Conservation (phyloP, 2,797 vertebrate genomes). For the Poliocrania exsul region DNA sequence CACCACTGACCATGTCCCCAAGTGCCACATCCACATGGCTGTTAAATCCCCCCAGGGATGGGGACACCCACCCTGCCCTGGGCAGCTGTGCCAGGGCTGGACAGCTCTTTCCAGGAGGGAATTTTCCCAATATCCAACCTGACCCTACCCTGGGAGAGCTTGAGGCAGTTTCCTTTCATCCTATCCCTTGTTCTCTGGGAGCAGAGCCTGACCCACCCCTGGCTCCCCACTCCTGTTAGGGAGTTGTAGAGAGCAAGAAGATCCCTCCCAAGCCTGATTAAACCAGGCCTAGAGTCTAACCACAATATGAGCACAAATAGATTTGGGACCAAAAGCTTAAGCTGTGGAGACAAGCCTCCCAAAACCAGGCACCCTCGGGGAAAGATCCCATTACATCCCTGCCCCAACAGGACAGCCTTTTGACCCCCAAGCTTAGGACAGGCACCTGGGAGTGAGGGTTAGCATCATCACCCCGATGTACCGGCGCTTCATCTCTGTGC, state of each 20-base stretch:
- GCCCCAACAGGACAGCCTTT: neutral
- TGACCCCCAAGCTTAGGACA: neutral
- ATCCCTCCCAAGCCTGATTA: neutral
- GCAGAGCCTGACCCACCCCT: neutral
- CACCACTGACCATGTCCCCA: neutral
- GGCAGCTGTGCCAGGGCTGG: neutral
- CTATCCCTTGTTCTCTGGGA: neutral
- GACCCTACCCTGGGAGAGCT: neutral
- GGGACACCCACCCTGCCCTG: fast-evolving
- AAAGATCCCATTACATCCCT: neutral
- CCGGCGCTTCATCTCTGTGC: constrained; percentile 77
- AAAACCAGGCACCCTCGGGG: fast-evolving
- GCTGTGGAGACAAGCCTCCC: neutral
- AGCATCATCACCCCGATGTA: constrained; percentile 98
- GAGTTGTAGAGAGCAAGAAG: neutral
- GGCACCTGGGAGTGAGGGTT: constrained; percentile 90
- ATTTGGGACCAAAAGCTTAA: neutral
- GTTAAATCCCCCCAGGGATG: neutral
- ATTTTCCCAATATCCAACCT: neutral
- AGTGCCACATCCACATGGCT: neutral
- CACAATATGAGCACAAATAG: neutral
- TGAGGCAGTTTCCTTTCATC: neutral
- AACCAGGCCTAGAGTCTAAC: neutral
- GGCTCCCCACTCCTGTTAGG: neutral
- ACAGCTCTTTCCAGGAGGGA: neutral